These are phyloP conservation scores for Tragelaphus scriptus DNA, from an alignment of 2,113 vertebrate species.

Conservation along the genomic window DNA sequence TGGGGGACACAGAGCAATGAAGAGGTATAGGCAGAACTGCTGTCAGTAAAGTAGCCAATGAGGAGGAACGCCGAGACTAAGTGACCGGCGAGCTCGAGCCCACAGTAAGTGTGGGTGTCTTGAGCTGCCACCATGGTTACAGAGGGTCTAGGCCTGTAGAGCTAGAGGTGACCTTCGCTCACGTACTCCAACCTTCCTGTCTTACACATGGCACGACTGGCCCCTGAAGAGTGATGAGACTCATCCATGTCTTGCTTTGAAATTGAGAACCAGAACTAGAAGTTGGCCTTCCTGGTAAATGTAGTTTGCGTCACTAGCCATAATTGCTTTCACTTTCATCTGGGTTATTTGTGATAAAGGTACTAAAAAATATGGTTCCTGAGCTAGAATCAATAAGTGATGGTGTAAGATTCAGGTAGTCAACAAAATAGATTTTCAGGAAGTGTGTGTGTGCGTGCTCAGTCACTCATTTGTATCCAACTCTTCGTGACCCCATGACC, in stretches of 20 bases:
- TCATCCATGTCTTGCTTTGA: not conserved
- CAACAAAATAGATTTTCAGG: not conserved
- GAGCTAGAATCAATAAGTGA: not conserved
- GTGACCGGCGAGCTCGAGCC: too few species aligned
- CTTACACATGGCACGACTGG: not conserved
- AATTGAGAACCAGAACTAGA: not conserved
- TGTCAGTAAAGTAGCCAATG: not conserved
- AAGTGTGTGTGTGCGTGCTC: not conserved
- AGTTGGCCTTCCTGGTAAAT: not conserved
- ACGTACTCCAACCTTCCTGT: not conserved
- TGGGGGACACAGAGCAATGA: not conserved
- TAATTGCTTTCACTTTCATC: not conserved
- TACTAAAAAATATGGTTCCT: not conserved
- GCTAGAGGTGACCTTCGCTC: not conserved
- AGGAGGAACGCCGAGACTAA: not conserved
- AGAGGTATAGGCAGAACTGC: not conserved
- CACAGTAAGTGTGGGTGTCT: rapidly evolving
- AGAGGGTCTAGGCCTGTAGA: not conserved
- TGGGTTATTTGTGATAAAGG: not conserved
- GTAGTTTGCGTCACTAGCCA: not conserved
- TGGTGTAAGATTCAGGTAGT: not conserved
- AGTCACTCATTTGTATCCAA: not conserved
- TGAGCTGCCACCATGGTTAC: rapidly evolving
- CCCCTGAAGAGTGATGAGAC: not conserved
- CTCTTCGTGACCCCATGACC: not conserved